Conservation (phyloP, 2,888 invertebrate genomes). For the Sphaerophoria taeniata region DNA sequence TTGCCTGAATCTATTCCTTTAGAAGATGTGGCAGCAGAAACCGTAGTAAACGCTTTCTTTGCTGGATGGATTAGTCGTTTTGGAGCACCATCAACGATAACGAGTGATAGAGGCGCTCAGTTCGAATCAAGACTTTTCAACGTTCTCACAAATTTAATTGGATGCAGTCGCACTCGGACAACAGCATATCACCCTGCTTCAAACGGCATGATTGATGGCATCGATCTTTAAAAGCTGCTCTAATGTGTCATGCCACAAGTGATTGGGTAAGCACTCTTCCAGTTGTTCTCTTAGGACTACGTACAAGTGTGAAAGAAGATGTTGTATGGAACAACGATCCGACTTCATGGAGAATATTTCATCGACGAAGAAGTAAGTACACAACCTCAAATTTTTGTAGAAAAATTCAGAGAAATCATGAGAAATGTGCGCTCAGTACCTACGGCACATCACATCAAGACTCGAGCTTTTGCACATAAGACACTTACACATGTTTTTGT, state of each 20-base stretch:
- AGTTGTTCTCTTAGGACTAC: constrained; percentile 76
- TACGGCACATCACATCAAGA: no score
- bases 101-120: constrained; percentile 28
- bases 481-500: no score
- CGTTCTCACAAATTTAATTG: constrained; percentile 2
- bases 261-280: constrained; percentile 33
- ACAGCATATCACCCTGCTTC: constrained; percentile 29
- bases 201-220: constrained; percentile 41
- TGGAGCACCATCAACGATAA: constrained; percentile 35
- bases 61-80: constrained; percentile 23
- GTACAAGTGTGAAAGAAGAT: constrained; percentile 76
- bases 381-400: no score
- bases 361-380: no score
- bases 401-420: no score
- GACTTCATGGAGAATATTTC: no score
- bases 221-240: constrained; percentile 19
- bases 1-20: neutral
- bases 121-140: constrained; percentile 24
- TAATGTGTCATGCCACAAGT: no score
- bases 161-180: constrained; percentile 20
- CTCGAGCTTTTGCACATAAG: no score
- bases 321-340: no score
- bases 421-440: no score
- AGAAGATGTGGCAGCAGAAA: constrained; percentile 27
- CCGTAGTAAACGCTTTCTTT: constrained; percentile 22